Evolutionary conservation across 2,888 invertebrate genomes (phyloP).

Genomic region (Rhagophthalmus giganteus): DNA sequence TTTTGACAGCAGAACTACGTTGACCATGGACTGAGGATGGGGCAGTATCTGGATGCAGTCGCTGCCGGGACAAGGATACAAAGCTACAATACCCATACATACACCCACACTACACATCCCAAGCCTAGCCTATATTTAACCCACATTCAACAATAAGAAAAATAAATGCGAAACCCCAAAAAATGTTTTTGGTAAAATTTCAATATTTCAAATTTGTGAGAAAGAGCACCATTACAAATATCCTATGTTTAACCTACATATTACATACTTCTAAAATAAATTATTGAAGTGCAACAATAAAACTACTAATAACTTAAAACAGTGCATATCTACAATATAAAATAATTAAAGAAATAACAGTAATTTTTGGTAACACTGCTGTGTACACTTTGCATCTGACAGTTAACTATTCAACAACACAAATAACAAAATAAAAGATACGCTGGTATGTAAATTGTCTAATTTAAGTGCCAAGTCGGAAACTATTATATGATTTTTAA

Average conservation of each 20-base stretch:
- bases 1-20: conserved; percentile 57
- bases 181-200: too few species aligned
- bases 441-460: conserved; percentile 23
- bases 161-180: not conserved
- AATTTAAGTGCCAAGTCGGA: conserved; percentile 23
- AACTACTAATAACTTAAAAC: conserved; percentile 36
- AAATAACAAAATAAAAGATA: conserved; percentile 47
- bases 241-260: conserved; percentile 18
- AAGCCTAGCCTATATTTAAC: conserved; percentile 44
- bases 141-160: conserved; percentile 22
- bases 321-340: conserved; percentile 39
- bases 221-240: conserved; percentile 25
- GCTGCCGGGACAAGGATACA: conserved; percentile 55
- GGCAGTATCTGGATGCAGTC: conserved; percentile 51
- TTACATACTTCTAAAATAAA: conserved; percentile 30
- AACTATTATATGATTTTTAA: conserved; percentile 9
- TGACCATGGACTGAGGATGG: conserved; percentile 47
- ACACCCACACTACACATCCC: conserved; percentile 44
- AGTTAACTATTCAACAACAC: conserved; percentile 43
- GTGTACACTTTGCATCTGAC: conserved; percentile 37
- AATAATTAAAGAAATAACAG: conserved; percentile 39
- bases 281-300: conserved; percentile 39
- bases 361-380: conserved; percentile 41
- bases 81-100: conserved; percentile 51
- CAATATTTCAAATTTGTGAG: too few species aligned